These are phyloP conservation scores for Ormyrus rosae DNA, from an alignment of 2,888 invertebrate genomes.

Conservation along the genomic window DNA sequence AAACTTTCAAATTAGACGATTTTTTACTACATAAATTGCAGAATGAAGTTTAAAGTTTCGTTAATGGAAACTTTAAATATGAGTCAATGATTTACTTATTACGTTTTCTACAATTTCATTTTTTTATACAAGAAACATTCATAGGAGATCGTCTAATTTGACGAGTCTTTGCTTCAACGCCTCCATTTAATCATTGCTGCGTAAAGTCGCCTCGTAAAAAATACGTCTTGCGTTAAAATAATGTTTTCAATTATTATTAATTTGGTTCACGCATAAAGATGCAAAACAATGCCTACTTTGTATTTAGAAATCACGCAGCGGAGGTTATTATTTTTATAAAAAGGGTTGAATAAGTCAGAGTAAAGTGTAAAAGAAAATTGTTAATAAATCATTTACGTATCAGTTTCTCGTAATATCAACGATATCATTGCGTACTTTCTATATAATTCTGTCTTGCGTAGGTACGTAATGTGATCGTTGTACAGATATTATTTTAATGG, in stretches of 20 bases:
- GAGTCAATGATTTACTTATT: conserved; percentile 39
- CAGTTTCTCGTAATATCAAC: conserved; percentile 35
- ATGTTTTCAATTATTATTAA: conserved; percentile 10
- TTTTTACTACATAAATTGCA: conserved; percentile 45
- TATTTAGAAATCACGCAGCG: conserved; percentile 53
- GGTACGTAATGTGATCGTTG: conserved; percentile 57
- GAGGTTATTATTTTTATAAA: conserved; percentile 74
- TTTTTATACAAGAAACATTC: conserved; percentile 39
- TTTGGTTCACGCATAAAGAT: conserved; percentile 22
- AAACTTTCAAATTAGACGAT: conserved; percentile 54
- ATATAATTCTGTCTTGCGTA: conserved; percentile 47
- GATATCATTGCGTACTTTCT: conserved; percentile 51
- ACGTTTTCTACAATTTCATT: conserved; percentile 27
- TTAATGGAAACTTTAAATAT: conserved; percentile 20
- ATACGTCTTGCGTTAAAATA: conserved; percentile 15
- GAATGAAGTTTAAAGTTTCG: conserved; percentile 36
- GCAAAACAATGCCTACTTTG: conserved; percentile 15
- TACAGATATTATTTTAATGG: conserved; percentile 56
- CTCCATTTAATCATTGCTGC: conserved; percentile 47
- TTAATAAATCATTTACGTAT: conserved; percentile 14
- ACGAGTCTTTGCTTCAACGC: conserved; percentile 42
- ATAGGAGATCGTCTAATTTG: conserved; percentile 53
- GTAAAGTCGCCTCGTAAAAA: conserved; percentile 14
- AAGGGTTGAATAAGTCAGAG: conserved; percentile 41
- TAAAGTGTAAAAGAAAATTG: conserved; percentile 32